Evolutionary conservation across 2,797 vertebrate species (phyloP).

Genomic region (Clarias fuscus): DNA sequence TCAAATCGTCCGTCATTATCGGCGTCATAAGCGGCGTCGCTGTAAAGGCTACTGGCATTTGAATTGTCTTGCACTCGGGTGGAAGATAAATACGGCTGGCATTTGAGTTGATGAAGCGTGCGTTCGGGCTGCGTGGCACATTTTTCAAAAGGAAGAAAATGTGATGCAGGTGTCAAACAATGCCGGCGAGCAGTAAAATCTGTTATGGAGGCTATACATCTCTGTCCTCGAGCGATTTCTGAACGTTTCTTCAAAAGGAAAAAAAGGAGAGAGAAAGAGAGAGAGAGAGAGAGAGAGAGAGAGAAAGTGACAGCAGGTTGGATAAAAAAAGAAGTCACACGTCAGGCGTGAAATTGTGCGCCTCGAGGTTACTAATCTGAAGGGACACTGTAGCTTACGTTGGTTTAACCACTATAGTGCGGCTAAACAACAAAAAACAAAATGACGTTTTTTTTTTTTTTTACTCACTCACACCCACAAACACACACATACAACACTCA

Average conservation of each 20-base stretch:
- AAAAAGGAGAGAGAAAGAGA: not conserved
- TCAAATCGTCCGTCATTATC: constrained; percentile 54
- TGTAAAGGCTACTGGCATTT: constrained; percentile 66
- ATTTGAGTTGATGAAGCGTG: constrained; percentile 70
- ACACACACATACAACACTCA: no score
- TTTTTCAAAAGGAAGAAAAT: constrained; percentile 63
- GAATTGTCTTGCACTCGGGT: constrained; percentile 70
- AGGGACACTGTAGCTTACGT: not conserved
- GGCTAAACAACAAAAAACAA: not conserved
- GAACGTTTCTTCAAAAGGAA: not conserved
- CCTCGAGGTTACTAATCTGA: constrained; percentile 25
- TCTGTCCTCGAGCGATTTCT: constrained; percentile 25
- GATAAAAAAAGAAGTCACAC: constrained; percentile 25
- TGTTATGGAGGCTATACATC: constrained; percentile 44
- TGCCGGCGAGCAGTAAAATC: constrained; percentile 38
- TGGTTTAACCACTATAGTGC: not conserved
- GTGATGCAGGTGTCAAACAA: constrained; percentile 50
- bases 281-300: constrained; percentile 21
- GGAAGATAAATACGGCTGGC: constrained; percentile 73
- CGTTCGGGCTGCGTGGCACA: constrained; percentile 55
- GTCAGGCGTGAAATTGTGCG: constrained; percentile 24
- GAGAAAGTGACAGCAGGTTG: constrained; percentile 2
- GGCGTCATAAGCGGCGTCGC: constrained; percentile 40
- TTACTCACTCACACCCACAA: no score
- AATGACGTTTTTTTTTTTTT: no score